Evolutionary conservation across 2,888 invertebrate genomes (phyloP).

Genomic region (Agrotis ipsilon): DNA sequence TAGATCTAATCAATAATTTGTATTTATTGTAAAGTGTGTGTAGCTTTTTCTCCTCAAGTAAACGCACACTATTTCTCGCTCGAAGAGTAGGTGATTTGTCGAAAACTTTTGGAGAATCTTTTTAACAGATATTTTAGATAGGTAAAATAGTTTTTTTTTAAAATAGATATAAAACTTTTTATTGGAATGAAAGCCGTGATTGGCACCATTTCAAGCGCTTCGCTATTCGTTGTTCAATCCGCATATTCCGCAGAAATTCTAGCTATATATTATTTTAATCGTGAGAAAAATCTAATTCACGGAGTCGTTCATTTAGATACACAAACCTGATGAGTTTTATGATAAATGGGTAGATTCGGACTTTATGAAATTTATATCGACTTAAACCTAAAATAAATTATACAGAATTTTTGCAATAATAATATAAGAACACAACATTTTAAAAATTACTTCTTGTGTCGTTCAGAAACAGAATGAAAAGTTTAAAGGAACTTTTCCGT

Average conservation of each 20-base stretch:
- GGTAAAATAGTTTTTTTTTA: no score
- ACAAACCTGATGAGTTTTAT: slow-evolving; percentile 8
- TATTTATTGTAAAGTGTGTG: no score
- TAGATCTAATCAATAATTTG: no score
- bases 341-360: slow-evolving; percentile 1
- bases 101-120: background rate
- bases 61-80: no score
- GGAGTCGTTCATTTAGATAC: slow-evolving; percentile 26
- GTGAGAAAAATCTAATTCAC: slow-evolving; percentile 30
- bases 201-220: slow-evolving; percentile 59
- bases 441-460: no score
- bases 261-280: slow-evolving; percentile 58
- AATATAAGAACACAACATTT: no score
- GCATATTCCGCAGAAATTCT: slow-evolving; percentile 45
- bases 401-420: no score
- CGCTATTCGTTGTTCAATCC: slow-evolving; percentile 36
- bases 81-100: no score
- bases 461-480: no score
- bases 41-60: no score
- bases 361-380: slow-evolving; percentile 19
- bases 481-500: no score
- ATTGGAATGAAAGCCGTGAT: slow-evolving; percentile 21
- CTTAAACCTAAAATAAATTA: background rate
- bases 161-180: no score
- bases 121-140: background rate